Evolutionary conservation across 92 coral and sea anemone species (phyloP), one percentile per base, ranked within the genome.

Genomic region (Phenganax subtilis): DNA sequence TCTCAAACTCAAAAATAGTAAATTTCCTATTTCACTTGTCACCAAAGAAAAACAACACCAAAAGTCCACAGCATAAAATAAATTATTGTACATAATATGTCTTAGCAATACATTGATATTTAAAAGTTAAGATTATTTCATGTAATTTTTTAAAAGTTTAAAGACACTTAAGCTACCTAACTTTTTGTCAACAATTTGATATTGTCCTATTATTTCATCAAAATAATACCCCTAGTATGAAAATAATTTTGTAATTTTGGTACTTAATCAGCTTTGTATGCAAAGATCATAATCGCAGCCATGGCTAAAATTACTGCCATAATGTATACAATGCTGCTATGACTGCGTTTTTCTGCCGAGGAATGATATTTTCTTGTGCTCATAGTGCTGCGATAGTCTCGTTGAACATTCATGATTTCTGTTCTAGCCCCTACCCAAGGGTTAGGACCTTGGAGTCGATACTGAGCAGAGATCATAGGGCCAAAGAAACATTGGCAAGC

Each of bases 381-480:
- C 59, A 91, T 75, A 52, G 97, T 91, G 12, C 67, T 47, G 12
- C 69, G 67, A 54, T 16, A 61, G 20, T 88, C 86, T 71, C 91
- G 92, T 57, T 87, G 78, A 10, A 88, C 85, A 29, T 84, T 87
- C 75, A 83, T 87, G 25, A 93, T 93, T 55, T 87, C 85, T 12
- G 85, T 85, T 80, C 89, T 91, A 12, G 98, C 98, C 58, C 89
- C 97, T 71, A 84, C 25, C 93, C 93, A 93, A 66, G 37, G 10
- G 53, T 92, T 90, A 20, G 92, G 94, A 29, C 98, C 97, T 69
- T 88, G 72, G 64, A 93, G 83, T 57, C 98, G 90, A 81, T 87
- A 93, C 75, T 93, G 98, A 1, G 98, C 92, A 31, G 98, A 92
- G 7, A 93, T 55, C 66, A 87, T 84, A 28, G 98, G 88, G 8